Evolutionary conservation across 53 echinoderm and acorn worm species (phyloP), one percentile per base, ranked within the genome.

Genomic region (Apostichopus leukothele): DNA sequence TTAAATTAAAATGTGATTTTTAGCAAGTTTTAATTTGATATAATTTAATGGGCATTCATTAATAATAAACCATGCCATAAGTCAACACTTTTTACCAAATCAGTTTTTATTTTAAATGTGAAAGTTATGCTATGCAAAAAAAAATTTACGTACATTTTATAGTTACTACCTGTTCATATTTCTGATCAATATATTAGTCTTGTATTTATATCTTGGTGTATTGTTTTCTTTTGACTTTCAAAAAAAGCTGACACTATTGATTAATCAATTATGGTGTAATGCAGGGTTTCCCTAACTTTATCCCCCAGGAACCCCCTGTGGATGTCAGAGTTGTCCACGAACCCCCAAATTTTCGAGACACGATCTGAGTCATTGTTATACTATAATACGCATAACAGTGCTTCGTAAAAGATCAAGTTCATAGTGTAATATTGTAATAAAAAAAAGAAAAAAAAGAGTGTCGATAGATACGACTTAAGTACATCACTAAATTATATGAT

Each of bases 131-230:
- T 71, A 71, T 71, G 71, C 71, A 71, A 71, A 71, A 14, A 71
- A 14, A n/a, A 18, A 13, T 57, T 71, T 71, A 18, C n/a, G 18
- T 71, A 71, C 71, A 71, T 18, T 71, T 71, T 71, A 71, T n/a
- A n/a, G 18, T 71, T 71, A 71, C 21, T 18, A 71, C 71, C 71
- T 71, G 18, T 16, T 71, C 71, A 71, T 71, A 71, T 71, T 18
- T 71, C 71, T 71, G 71, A 71, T 18, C n/a, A 71, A 71, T 71
- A 71, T 71, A 71, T 16, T 71, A 71, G 71, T 71, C 71, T 71
- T 71, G 18, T 71, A 71, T 71, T 19, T 63, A 39, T 39, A 3
- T 39, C 39, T 39, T 39, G 39, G 39, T 63, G 0, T 0, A 63
- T 63, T 63, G 12, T 63, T 63, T 39, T 39, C 39, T 39, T 39